These are phyloP conservation scores for Caradrina kadenii DNA, from an alignment of 2,888 invertebrate genomes.

Conservation along the genomic window DNA sequence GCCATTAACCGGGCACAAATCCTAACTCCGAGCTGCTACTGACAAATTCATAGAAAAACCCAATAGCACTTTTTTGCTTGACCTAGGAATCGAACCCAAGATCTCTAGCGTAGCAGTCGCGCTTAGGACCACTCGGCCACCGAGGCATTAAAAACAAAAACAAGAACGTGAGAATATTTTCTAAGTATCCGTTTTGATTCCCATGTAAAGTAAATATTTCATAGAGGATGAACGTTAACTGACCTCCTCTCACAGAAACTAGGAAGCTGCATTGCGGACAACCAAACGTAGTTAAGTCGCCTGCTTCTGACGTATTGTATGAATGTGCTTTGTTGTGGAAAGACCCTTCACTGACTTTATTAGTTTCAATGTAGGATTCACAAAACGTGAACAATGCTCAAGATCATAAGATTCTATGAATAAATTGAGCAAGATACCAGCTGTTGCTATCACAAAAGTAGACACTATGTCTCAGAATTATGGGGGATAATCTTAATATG, in stretches of 20 bases:
- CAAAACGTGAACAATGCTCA: slow-evolving; percentile 27
- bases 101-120: too few relatives aligned
- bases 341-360: slow-evolving; percentile 48
- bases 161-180: neutral
- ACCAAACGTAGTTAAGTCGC: slow-evolving; percentile 61
- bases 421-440: neutral
- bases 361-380: slow-evolving; percentile 36
- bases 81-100: too few relatives aligned
- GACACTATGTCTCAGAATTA: too few relatives aligned
- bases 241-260: slow-evolving; percentile 10
- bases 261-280: slow-evolving; percentile 48
- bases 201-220: neutral
- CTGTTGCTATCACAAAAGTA: neutral
- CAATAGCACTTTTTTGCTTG: too few relatives aligned
- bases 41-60: too few relatives aligned
- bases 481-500: too few relatives aligned
- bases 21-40: too few relatives aligned
- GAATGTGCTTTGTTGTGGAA: slow-evolving; percentile 59
- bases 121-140: too few relatives aligned
- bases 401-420: slow-evolving; percentile 25
- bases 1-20: too few relatives aligned
- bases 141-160: too few relatives aligned
- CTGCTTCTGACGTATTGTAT: slow-evolving; percentile 57
- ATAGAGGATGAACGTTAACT: neutral
- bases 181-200: slow-evolving; percentile 15